Evolutionary conservation across 2,113 vertebrate genomes (phyloP), one percentile per base, ranked within the genome.

Genomic region (Heterotis niloticus): DNA sequence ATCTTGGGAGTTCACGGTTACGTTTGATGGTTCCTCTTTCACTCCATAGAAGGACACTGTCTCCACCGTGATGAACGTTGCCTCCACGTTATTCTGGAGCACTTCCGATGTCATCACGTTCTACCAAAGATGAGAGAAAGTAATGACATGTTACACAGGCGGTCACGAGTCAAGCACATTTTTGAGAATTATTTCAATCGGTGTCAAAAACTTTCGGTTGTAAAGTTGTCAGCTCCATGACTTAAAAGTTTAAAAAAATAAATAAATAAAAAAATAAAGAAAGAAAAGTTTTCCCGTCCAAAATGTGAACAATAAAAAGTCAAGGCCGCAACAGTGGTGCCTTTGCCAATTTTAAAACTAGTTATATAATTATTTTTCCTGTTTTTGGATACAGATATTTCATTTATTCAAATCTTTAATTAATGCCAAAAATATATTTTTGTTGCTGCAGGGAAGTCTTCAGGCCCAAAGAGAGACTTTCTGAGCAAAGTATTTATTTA

Each of bases 1-100:
- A 51, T 94, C 92, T 1, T 90, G 88, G 29, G 90, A 91, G 0
- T 96, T 94, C 78, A 96, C 92, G 0, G 91, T 88, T 60, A 96
- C 94, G 0, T 78, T 90, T 78, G 76, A 89, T 0, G 95, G 95
- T 0, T 81, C 80, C 14, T 88, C 76, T 75, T n/a, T 88, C 68
- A 96, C 90, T 0, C 95, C 95, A 4, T 93, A 95, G 85, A 96
- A 89, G 1, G 89, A 90, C 80, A 92, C 77, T 0, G 88, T 90
- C 79, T 88, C 91, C 79, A 94, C 87, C 0, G 87, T 91, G 85
- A 95, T 86, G 81, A 89, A 88, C 0, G 89, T 88, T 16, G 91
- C 92, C 81, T 95, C 93, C 0, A 82, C 14, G 1, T 89, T 84
- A 75, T 69, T 83, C 0, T 90, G 94, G 10, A 95, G 90, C 26